phyloP scores from a whole-genome alignment of 2,888 invertebrate genomes.

The Bombylius discolor region DNA sequence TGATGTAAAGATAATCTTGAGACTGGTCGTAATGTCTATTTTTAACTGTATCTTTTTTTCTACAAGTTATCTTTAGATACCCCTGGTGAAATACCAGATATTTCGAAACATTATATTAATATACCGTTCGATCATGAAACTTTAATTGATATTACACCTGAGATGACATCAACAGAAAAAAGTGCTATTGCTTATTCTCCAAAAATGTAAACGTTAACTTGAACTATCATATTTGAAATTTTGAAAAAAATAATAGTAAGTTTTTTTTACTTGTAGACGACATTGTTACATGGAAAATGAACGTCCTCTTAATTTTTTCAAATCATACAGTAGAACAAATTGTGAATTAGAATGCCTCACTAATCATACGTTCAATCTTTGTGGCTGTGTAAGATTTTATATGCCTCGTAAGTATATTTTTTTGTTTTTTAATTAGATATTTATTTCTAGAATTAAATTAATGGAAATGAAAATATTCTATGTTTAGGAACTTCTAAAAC shows the following conservation, averaged over 20 bases:
- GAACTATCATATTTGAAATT: neutral
- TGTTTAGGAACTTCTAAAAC: conserved; percentile 25
- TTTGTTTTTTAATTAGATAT: neutral
- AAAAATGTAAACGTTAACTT: conserved; percentile 25
- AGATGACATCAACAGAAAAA: conserved; percentile 61
- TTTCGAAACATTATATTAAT: conserved; percentile 53
- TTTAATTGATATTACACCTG: conserved; percentile 56
- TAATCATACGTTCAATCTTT: conserved; percentile 48
- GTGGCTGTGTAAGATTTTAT: conserved; percentile 57
- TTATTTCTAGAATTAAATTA: too few species aligned
- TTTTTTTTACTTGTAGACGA: conserved; percentile 33
- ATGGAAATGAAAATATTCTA: neutral
- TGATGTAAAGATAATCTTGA: too few species aligned
- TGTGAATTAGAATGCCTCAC: conserved; percentile 61
- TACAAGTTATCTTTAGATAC: conserved; percentile 29
- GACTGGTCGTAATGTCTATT: too few species aligned
- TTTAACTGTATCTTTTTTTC: neutral
- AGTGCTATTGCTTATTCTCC: conserved; percentile 51
- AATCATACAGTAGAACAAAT: conserved; percentile 58
- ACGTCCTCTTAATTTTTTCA: conserved; percentile 48
- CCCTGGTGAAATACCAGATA: conserved; percentile 31
- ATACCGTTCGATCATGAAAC: conserved; percentile 58
- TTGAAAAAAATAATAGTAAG: neutral
- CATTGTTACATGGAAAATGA: conserved; percentile 58
- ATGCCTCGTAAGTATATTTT: conserved; percentile 42